phyloP scores from a whole-genome alignment of 2,888 invertebrate species.

The Apamea crenata region DNA sequence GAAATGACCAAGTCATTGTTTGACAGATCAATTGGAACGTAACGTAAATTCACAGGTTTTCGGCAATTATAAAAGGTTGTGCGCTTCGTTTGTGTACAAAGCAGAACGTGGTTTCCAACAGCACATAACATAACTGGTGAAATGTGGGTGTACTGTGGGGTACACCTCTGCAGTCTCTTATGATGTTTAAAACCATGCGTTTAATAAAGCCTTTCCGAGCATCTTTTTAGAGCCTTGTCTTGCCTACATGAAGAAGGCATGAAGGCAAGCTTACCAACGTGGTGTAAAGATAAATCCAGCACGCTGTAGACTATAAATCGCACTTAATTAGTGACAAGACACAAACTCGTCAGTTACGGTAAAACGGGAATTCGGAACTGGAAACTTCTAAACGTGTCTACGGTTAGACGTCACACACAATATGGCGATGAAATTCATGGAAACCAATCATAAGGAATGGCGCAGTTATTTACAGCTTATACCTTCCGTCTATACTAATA shows the following conservation, averaged over 20 bases:
- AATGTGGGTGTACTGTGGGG: too few species aligned
- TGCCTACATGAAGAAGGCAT: background rate
- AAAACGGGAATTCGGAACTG: constrained; percentile 55
- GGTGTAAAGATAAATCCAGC: constrained; percentile 14
- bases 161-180: background rate
- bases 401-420: constrained; percentile 6
- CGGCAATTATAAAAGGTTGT: background rate
- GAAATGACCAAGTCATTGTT: constrained; percentile 40
- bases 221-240: background rate
- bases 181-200: background rate
- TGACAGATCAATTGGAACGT: constrained; percentile 27
- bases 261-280: constrained; percentile 16
- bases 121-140: too few species aligned
- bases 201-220: background rate
- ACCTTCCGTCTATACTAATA: background rate
- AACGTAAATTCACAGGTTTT: background rate
- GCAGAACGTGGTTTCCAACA: background rate
- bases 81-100: background rate
- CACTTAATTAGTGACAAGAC: constrained; percentile 22
- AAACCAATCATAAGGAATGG: background rate
- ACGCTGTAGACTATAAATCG: constrained; percentile 34
- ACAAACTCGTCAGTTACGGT: constrained; percentile 40
- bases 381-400: constrained; percentile 22
- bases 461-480: background rate
- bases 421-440: background rate